Evolutionary conservation across 2,113 vertebrate species (phyloP).

Genomic region (Columba janthina): DNA sequence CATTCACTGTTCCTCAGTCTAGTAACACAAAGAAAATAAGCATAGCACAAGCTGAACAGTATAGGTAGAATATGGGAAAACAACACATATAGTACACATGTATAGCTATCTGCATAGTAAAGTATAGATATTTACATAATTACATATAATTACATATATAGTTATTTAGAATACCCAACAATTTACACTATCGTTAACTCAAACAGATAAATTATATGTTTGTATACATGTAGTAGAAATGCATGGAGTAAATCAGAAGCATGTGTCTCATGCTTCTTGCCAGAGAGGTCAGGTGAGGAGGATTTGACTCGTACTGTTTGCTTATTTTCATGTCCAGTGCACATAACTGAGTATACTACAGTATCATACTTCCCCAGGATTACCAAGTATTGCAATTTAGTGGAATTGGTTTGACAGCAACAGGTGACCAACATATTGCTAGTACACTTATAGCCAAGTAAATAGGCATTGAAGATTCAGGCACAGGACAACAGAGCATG

Average conservation of each 20-base stretch:
- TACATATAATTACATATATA: neutral
- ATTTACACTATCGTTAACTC: neutral
- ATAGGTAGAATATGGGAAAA: neutral
- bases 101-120: neutral
- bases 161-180: neutral
- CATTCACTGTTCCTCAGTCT: neutral
- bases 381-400: neutral
- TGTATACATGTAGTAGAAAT: neutral
- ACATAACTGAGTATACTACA: neutral
- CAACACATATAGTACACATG: neutral
- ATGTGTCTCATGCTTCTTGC: neutral
- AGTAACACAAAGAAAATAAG: neutral
- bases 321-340: neutral
- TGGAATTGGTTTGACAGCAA: neutral
- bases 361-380: neutral
- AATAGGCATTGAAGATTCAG: neutral
- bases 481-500: neutral
- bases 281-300: neutral
- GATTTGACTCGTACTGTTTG: neutral
- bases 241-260: neutral
- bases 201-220: neutral
- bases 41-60: neutral
- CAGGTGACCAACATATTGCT: neutral
- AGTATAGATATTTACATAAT: neutral
- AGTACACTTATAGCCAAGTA: neutral